A percentile compares a stretch with the other conserved stretches of the same genome.
phyloP scores from a whole-genome alignment of 2,888 invertebrate species.

The Patella pellucida region DNA sequence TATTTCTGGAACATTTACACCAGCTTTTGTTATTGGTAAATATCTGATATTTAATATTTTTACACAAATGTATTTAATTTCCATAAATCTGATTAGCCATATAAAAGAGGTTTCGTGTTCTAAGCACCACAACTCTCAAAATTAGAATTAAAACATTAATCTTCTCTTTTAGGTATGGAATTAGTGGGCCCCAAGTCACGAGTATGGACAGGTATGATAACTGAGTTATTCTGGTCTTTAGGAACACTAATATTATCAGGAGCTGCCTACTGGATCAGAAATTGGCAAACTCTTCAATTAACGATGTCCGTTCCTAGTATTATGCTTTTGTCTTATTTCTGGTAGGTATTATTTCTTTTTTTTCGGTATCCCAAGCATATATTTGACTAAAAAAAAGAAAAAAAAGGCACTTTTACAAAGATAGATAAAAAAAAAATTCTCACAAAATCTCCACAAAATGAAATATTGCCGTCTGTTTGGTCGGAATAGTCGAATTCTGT shows the following conservation, averaged over 20 bases:
- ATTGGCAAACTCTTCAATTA: neutral
- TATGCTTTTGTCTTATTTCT: neutral
- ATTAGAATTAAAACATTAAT: too few species aligned
- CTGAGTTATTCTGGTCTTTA: neutral
- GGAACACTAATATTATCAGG: neutral
- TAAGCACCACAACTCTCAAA: too few species aligned
- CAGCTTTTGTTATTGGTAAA: constrained; percentile 2
- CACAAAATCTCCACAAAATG: too few species aligned
- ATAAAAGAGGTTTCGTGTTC: too few species aligned
- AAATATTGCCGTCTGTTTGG: too few species aligned
- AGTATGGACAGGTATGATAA: neutral
- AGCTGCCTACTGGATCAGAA: neutral
- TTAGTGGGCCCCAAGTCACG: neutral
- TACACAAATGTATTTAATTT: too few species aligned
- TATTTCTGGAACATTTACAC: neutral
- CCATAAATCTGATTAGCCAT: too few species aligned
- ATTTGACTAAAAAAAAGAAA: too few species aligned
- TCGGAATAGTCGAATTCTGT: too few species aligned
- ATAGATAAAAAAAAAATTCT: too few species aligned
- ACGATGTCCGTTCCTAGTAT: neutral
- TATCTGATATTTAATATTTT: neutral
- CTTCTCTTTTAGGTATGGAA: neutral
- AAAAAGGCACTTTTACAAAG: too few species aligned
- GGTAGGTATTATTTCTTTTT: neutral
- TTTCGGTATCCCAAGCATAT: too few species aligned